phyloP scores from a whole-genome alignment of 2,113 vertebrate genomes.

The Fregetta grallaria region DNA sequence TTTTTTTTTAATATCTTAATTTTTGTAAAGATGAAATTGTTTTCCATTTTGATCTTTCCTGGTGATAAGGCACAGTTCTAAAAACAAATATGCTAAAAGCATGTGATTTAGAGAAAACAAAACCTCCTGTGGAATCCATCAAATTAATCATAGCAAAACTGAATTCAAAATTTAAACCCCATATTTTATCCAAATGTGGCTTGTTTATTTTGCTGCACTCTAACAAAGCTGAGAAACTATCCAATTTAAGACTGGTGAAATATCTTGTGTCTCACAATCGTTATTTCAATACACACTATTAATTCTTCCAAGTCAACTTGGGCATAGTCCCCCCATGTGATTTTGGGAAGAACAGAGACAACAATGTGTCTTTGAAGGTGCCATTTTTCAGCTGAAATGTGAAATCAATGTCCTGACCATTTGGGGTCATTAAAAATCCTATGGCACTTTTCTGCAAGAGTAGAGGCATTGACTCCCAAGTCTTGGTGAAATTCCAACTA shows the following conservation, averaged over 20 bases:
- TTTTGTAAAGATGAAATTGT: neutral
- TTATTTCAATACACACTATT: neutral
- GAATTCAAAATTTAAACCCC: neutral
- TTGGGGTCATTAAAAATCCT: constrained; percentile 51
- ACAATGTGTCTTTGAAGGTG: constrained; percentile 22
- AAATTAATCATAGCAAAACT: neutral
- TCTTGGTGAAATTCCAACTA: constrained; percentile 28
- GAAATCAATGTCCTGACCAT: constrained; percentile 56
- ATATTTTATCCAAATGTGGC: neutral
- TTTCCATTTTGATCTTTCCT: neutral
- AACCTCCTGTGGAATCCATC: neutral
- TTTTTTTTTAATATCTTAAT: neutral
- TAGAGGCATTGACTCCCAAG: constrained; percentile 39
- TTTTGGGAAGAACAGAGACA: constrained; percentile 18
- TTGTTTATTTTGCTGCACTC: neutral
- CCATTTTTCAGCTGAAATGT: constrained; percentile 57
- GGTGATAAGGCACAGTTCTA: neutral
- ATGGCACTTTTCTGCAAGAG: constrained; percentile 5
- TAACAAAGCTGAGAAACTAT: neutral
- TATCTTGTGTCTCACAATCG: neutral
- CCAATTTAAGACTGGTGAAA: neutral
- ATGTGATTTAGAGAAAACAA: neutral
- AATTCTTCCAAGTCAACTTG: neutral
- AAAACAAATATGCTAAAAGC: neutral
- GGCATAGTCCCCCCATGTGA: neutral